A percentile compares a stretch with the other conserved stretches of the same genome.
These are phyloP conservation scores for Pygoscelis antarcticus DNA, from an alignment of 2,113 vertebrate genomes.

Conservation along the genomic window DNA sequence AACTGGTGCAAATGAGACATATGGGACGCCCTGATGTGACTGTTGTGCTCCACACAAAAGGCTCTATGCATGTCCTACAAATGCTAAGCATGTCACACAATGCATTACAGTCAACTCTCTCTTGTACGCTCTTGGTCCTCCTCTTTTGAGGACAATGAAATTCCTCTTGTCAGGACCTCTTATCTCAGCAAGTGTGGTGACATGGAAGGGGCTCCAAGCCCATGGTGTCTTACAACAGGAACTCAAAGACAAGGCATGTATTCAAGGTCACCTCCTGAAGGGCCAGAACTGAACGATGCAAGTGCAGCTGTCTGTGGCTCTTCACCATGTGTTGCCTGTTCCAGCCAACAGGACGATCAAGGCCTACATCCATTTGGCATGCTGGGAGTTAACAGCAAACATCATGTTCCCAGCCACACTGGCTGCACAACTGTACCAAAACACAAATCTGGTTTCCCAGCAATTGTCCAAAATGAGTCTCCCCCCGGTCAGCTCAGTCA, in stretches of 20 bases:
- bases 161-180: neutral
- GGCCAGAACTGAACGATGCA: neutral
- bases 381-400: neutral
- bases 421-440: neutral
- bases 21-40: fast-evolving
- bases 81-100: neutral
- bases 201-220: neutral
- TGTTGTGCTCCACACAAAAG: neutral
- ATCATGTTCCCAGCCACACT: neutral
- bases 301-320: neutral
- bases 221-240: neutral
- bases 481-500: neutral
- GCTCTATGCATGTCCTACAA: neutral
- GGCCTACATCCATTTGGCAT: neutral
- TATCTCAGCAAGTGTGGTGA: neutral
- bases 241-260: neutral
- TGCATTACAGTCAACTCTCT: neutral
- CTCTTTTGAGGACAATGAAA: neutral
- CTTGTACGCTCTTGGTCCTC: neutral
- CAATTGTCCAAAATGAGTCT: neutral
- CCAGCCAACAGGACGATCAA: neutral
- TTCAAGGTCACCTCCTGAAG: neutral
- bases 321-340: neutral
- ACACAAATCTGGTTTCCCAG: neutral
- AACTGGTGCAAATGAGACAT: neutral